A percentile compares a stretch with the other conserved stretches of the same genome.
Conservation (phyloP, 2,888 invertebrate genomes). For the Cataglyphis altisquamis region DNA sequence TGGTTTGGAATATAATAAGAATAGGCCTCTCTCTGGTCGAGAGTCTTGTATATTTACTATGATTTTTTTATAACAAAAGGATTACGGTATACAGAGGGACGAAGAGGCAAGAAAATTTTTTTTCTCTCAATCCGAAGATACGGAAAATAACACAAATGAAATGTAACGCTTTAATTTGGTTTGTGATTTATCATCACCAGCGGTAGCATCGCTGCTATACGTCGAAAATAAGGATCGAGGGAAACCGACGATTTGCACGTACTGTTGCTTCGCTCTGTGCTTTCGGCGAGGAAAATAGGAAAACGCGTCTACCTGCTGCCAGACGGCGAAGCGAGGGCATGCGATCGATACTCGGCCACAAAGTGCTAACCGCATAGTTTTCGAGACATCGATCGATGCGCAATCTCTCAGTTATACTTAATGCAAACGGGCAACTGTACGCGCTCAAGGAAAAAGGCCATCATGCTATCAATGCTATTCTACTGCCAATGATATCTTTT, state of each 20-base stretch:
- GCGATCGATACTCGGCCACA: conserved; percentile 46
- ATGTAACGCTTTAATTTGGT: conserved; percentile 20
- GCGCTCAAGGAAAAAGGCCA: background rate
- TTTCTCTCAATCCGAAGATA: background rate
- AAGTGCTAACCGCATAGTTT: conserved; percentile 43
- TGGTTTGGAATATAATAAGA: conserved; percentile 8
- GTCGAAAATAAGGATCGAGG: background rate
- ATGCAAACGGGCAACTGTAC: conserved; percentile 15
- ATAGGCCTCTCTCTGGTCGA: background rate
- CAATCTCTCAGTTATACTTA: conserved; percentile 4
- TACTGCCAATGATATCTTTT: conserved; percentile 3
- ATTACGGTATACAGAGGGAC: background rate
- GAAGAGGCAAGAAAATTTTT: background rate
- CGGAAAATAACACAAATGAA: conserved; percentile 55
- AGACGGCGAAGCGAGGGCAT: background rate
- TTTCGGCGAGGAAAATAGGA: conserved; percentile 35
- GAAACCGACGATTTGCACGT: conserved; percentile 3
- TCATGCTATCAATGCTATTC: background rate
- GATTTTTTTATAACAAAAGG: background rate
- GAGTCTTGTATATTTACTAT: background rate
- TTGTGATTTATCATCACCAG: conserved; percentile 22
- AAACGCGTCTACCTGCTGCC: conserved; percentile 50
- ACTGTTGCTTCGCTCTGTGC: background rate
- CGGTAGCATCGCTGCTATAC: background rate
- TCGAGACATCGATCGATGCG: conserved; percentile 37